A percentile compares a stretch with the other conserved stretches of the same genome.
phyloP scores from a whole-genome alignment of 2,113 vertebrate genomes.

The Electrona antarctica region DNA sequence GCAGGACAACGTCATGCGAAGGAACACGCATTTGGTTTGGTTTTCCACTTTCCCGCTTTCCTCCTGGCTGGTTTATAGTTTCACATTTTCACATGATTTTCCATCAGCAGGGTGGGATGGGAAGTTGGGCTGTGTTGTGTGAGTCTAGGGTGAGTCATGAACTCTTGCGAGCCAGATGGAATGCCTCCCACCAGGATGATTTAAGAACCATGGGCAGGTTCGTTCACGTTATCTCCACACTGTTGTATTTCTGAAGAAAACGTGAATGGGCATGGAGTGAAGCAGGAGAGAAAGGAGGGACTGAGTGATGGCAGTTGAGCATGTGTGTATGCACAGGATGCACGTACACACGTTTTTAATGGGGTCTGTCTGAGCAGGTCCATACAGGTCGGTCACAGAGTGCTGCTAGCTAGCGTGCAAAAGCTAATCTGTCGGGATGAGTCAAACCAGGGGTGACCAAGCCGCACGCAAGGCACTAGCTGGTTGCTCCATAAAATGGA shows the following conservation, averaged over 20 bases:
- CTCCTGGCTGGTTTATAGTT: no score
- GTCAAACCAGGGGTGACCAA: constrained; percentile 60
- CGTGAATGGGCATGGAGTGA: constrained; percentile 25
- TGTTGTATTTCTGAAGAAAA: constrained; percentile 12
- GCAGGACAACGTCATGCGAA: not conserved
- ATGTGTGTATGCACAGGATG: constrained; percentile 6
- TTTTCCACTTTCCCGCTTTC: no score
- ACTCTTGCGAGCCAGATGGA: constrained; percentile 44
- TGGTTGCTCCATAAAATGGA: constrained; percentile 50
- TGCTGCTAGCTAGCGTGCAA: constrained; percentile 12
- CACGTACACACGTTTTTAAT: constrained; percentile 51
- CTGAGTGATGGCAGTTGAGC: constrained; percentile 46
- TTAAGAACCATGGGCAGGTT: constrained; percentile 35
- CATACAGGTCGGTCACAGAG: constrained; percentile 56
- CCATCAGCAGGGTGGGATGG: constrained; percentile 4
- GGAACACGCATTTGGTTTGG: no score
- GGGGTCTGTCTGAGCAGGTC: constrained; percentile 55
- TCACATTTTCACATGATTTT: no score
- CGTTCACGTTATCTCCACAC: constrained; percentile 50
- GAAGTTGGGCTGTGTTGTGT: constrained; percentile 60
- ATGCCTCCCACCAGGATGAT: constrained; percentile 33
- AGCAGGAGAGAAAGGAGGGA: constrained; percentile 31
- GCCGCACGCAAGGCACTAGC: constrained; percentile 61
- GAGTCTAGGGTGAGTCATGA: constrained; percentile 57
- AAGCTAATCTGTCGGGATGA: constrained; percentile 66